Base-by-base conservation (phyloP, 2,797 vertebrate genomes). In the Borostomias antarcticus region DNA sequence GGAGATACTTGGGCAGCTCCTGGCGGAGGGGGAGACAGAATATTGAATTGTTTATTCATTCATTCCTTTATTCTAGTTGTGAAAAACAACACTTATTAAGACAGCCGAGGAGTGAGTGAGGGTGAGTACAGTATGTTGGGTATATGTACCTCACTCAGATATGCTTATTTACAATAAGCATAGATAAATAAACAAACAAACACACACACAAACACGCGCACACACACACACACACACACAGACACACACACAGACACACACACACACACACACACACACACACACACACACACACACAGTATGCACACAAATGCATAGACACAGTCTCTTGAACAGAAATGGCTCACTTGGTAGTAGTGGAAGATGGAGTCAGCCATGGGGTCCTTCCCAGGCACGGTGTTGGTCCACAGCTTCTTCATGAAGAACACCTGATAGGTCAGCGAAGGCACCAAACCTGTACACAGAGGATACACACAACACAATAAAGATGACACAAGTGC, bases 371-470 rank as follows among this genome's bases (percentile, higher is more conserved):
- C 97, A 0, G 97, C 97, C 92, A 98, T 97, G 0, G 94, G 86
- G 79, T 99, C 97, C 77, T 96, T 99, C 57, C 96, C 97, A 0
- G 97, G 97, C 0, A 81, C 84, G 0, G 96, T 98, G 73, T 89
- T 96, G 11, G 96, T 98, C 97, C 97, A 99, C 40, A 98, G 80
- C 82, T 99, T 98, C 88, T 98, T 98, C 96, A 98, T 98, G 89
- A 99, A 98, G 90, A 98, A 98, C 82, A 99, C 96, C 92, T 99
- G 97, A 72, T 98, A 99, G 25, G 95, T 98, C 69, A 98, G 92
- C 11, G 95, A 94, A 91, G 96, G 96, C 89, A 95, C 86, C 11
- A 93, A 91, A 59, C 95, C 96, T 96, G 58, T 54, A 47, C 37
- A 64, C 15, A 53, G 56, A 58, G 1, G 9, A 40, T 37, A 25